A percentile compares a stretch with the other conserved stretches of the same genome.
These are phyloP conservation scores for Myotis myotis DNA, from an alignment of 2,797 vertebrate genomes.

Conservation along the genomic window DNA sequence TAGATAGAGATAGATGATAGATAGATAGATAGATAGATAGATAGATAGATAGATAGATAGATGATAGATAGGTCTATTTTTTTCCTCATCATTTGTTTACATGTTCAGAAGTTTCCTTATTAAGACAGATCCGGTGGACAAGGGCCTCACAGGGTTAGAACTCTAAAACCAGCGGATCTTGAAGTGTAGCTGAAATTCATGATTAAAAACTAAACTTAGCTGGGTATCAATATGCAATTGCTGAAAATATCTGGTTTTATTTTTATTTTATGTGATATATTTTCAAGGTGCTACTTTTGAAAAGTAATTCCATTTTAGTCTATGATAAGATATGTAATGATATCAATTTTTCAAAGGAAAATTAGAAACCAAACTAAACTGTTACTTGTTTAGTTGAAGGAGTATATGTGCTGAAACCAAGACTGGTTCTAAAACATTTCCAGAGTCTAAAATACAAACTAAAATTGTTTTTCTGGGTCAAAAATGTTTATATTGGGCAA, in stretches of 20 bases:
- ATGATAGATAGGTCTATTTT: neutral
- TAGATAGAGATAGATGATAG: neutral
- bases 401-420: neutral
- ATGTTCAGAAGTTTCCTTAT: neutral
- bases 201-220: neutral
- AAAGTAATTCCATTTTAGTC: neutral
- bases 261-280: neutral
- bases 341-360: neutral
- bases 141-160: neutral
- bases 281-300: slow-evolving; percentile 5
- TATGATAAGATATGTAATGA: neutral
- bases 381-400: neutral
- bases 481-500: neutral
- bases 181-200: neutral
- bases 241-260: neutral
- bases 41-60: neutral
- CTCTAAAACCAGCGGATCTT: neutral
- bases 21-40: neutral
- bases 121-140: neutral
- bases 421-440: neutral
- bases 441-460: neutral
- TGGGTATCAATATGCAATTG: neutral
- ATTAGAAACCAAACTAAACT: neutral
- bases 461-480: neutral
- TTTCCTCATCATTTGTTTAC: neutral